Percentiles rank a stretch among this genome's conserved stretches.
phyloP scores from a whole-genome alignment of 2,113 vertebrate species.

The Hippocampus comes region DNA sequence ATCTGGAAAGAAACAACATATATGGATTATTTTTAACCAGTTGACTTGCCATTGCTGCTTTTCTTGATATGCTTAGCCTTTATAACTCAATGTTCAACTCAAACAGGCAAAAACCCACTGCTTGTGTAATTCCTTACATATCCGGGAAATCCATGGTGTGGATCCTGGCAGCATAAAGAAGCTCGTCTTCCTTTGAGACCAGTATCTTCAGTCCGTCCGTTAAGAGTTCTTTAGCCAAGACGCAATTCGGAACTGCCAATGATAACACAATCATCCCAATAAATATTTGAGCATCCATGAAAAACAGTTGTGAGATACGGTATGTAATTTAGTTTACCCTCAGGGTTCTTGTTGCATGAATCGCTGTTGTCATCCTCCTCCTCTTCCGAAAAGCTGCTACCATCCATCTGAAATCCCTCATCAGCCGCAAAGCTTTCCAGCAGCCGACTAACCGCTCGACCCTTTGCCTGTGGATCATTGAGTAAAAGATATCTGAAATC shows the following conservation, averaged over 20 bases:
- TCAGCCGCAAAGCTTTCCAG: slow-evolving; percentile 88
- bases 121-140: slow-evolving; percentile 75
- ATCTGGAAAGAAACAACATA: slow-evolving; percentile 69
- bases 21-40: slow-evolving; percentile 56
- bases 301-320: not conserved
- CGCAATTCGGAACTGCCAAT: slow-evolving; percentile 72
- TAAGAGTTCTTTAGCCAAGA: slow-evolving; percentile 85
- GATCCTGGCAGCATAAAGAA: slow-evolving; percentile 87
- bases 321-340: slow-evolving; percentile 31
- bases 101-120: not conserved
- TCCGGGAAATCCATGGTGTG: slow-evolving; percentile 84
- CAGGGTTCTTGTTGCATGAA: slow-evolving; percentile 46
- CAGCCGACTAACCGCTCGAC: slow-evolving; percentile 86
- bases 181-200: slow-evolving; percentile 90
- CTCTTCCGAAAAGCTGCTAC: slow-evolving; percentile 84
- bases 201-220: slow-evolving; percentile 88
- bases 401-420: slow-evolving; percentile 86
- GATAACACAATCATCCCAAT: slow-evolving; percentile 12
- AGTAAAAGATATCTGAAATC: not conserved
- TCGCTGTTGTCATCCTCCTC: slow-evolving; percentile 67
- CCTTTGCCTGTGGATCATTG: slow-evolving; percentile 71
- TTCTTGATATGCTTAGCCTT: not conserved
- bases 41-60: slow-evolving; percentile 55
- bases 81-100: too few relatives aligned
- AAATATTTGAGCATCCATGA: not conserved